Evolutionary conservation across 1,140 invertebrate species (phyloP).

Genomic region (Lucilia cuprina): DNA sequence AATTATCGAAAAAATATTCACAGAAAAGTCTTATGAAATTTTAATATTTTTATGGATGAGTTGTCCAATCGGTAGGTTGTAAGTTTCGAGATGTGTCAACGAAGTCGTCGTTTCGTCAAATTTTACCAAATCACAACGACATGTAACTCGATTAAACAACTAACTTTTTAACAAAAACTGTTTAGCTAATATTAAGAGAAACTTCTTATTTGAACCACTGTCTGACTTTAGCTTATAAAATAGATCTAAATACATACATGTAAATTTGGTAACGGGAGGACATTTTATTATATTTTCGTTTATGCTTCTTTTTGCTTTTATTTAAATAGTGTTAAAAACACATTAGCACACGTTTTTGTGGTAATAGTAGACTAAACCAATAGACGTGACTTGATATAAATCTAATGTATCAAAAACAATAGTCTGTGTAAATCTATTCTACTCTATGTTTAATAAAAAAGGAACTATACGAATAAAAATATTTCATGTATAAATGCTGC

Average conservation of each 20-base stretch:
- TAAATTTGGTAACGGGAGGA: background rate
- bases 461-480: background rate
- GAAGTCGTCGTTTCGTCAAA: too few relatives aligned
- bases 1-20: too few relatives aligned
- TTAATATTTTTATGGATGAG: too few relatives aligned
- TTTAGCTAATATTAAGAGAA: too few relatives aligned
- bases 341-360: constrained; percentile 15
- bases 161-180: too few relatives aligned
- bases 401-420: constrained; percentile 31
- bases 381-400: constrained; percentile 32
- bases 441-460: background rate
- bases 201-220: background rate
- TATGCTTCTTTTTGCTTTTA: background rate
- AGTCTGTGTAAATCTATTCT: background rate
- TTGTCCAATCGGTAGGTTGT: too few relatives aligned
- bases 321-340: background rate
- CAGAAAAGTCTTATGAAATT: too few relatives aligned
- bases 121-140: too few relatives aligned
- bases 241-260: background rate
- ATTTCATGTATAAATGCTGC: background rate
- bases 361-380: constrained; percentile 28
- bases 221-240: background rate
- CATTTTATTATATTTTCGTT: constrained; percentile 6
- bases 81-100: too few relatives aligned
- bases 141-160: too few relatives aligned